A percentile compares a stretch with the other conserved stretches of the same genome.
Evolutionary conservation across 2,797 vertebrate species (phyloP).

Genomic region (Malurus leucopterus): DNA sequence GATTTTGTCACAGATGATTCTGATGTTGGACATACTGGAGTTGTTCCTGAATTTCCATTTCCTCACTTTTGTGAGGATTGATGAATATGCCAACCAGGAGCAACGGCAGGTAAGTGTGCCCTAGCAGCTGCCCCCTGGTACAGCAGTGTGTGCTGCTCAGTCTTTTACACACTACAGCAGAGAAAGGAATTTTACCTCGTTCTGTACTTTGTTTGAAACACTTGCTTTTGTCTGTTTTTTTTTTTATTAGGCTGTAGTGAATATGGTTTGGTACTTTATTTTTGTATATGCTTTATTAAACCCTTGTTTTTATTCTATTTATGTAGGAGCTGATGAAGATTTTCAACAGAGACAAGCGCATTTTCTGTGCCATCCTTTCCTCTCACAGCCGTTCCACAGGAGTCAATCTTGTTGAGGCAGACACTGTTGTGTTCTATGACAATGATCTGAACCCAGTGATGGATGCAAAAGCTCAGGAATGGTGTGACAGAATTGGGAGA

Average conservation of each 20-base stretch:
- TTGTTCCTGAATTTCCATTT: conserved; percentile 87
- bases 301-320: neutral
- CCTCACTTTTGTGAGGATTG: conserved; percentile 89
- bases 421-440: conserved; percentile 93
- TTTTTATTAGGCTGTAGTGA: neutral
- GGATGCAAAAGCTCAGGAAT: conserved; percentile 90
- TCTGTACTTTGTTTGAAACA: neutral
- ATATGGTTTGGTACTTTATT: neutral
- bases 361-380: conserved; percentile 91
- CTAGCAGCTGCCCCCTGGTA: neutral
- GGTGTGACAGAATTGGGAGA: conserved; percentile 92
- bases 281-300: neutral
- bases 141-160: neutral
- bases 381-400: conserved; percentile 89
- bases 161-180: neutral
- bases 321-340: conserved; percentile 85
- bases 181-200: neutral
- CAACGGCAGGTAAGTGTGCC: conserved; percentile 84
- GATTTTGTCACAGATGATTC: conserved; percentile 91
- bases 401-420: conserved; percentile 86
- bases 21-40: conserved; percentile 92
- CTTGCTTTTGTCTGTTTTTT: neutral
- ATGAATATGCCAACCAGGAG: conserved; percentile 86
- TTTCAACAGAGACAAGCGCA: conserved; percentile 86
- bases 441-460: conserved; percentile 92